phyloP scores from a whole-genome alignment of 92 coral and sea anemone genomes.

The Porites lobata region DNA sequence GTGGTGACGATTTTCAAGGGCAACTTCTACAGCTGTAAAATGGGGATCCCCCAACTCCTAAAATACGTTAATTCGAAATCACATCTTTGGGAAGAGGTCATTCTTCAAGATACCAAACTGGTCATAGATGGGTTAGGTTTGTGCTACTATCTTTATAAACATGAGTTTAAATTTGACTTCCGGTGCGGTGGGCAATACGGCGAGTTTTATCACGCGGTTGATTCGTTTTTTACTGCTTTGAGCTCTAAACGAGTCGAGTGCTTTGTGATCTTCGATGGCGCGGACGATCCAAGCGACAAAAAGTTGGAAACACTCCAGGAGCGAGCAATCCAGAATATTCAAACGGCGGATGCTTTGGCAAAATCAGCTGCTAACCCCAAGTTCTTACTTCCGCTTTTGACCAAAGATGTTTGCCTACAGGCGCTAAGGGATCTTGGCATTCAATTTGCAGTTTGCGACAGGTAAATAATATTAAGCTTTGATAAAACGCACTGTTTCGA shows the following conservation, averaged over 20 bases:
- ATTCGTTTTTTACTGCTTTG: slow-evolving; percentile 77
- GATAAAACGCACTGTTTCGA: too few relatives aligned
- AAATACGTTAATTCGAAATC: slow-evolving; percentile 69
- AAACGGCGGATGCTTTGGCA: slow-evolving; percentile 46
- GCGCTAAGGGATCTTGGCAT: slow-evolving; percentile 62
- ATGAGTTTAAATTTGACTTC: slow-evolving; percentile 36
- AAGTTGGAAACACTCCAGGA: slow-evolving; percentile 66
- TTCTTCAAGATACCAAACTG: slow-evolving; percentile 72
- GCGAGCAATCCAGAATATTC: slow-evolving; percentile 60
- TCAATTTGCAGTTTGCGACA: slow-evolving; percentile 82
- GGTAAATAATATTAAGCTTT: slow-evolving; percentile 51
- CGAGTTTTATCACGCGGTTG: slow-evolving; percentile 62
- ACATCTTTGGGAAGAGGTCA: slow-evolving; percentile 70
- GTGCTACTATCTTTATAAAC: slow-evolving; percentile 54
- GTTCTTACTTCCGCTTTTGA: slow-evolving; percentile 68
- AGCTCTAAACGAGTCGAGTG: slow-evolving; percentile 57
- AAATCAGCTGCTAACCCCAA: slow-evolving; percentile 1
- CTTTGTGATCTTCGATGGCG: slow-evolving; percentile 90
- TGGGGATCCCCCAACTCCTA: slow-evolving; percentile 89
- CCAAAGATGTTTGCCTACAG: slow-evolving; percentile 58
- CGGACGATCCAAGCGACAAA: slow-evolving; percentile 72
- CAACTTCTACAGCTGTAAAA: neutral
- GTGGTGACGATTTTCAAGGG: too few relatives aligned
- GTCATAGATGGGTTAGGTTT: slow-evolving; percentile 87
- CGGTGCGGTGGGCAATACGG: slow-evolving; percentile 89